These are phyloP conservation scores for Andrena cerasifolii DNA, from an alignment of 1,140 invertebrate genomes.

Conservation along the genomic window DNA sequence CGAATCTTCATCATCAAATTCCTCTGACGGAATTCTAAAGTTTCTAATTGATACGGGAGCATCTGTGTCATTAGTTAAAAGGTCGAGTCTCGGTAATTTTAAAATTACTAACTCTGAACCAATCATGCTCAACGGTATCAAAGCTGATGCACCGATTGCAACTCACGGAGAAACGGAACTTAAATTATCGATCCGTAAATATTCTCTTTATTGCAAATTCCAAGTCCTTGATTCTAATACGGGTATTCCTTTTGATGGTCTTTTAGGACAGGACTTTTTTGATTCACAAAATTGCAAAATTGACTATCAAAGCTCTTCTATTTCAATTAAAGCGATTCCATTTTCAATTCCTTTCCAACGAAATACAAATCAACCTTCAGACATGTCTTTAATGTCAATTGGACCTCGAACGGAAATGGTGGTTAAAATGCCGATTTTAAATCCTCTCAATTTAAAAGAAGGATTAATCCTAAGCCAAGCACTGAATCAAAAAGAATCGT, in stretches of 20 bases:
- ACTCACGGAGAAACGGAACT: slow-evolving; percentile 6
- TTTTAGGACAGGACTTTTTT: slow-evolving; percentile 7
- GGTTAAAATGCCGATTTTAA: slow-evolving; percentile 69
- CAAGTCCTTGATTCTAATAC: slow-evolving; percentile 78
- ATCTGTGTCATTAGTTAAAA: neutral
- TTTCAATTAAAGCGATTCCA: slow-evolving; percentile 79
- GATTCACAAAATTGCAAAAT: slow-evolving; percentile 1
- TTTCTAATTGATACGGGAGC: slow-evolving; percentile 1
- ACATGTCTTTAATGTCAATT: neutral
- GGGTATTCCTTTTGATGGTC: slow-evolving; percentile 61
- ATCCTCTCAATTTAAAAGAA: slow-evolving; percentile 20
- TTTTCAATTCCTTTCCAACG: slow-evolving; percentile 72
- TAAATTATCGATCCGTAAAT: neutral
- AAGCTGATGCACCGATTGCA: neutral
- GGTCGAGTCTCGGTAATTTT: neutral
- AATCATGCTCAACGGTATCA: slow-evolving; percentile 43
- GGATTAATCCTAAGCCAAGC: neutral
- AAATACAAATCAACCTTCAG: neutral
- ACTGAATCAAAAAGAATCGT: neutral
- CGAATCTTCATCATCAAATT: neutral
- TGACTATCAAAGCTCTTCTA: slow-evolving; percentile 65
- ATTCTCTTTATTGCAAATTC: neutral
- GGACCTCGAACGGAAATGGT: neutral
- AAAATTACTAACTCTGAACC: neutral
- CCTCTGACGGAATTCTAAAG: neutral